A percentile compares a stretch with the other conserved stretches of the same genome.
Evolutionary conservation across 2,888 invertebrate species (phyloP).

Genomic region (Automeris io): DNA sequence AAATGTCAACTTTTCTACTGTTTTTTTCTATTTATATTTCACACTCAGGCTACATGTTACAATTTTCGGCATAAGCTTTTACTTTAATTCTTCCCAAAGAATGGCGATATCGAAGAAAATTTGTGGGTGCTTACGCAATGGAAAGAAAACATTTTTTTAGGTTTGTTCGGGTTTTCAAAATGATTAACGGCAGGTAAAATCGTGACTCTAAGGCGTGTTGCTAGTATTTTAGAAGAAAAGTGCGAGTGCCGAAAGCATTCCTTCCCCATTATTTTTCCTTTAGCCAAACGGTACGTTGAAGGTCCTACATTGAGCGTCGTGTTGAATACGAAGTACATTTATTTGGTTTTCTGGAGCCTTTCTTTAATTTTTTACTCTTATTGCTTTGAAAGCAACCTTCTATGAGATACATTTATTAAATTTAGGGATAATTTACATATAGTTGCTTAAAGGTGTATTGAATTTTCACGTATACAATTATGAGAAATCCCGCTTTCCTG

Average conservation of each 20-base stretch:
- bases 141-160: background rate
- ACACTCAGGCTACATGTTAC: too few relatives aligned
- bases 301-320: background rate
- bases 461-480: too few relatives aligned
- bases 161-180: background rate
- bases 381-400: too few relatives aligned
- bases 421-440: too few relatives aligned
- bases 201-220: background rate
- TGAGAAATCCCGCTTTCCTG: too few relatives aligned
- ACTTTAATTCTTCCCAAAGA: background rate
- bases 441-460: too few relatives aligned
- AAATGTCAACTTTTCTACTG: too few relatives aligned
- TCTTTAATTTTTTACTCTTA: too few relatives aligned
- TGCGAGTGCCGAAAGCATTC: background rate
- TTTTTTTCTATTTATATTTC: too few relatives aligned
- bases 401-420: too few relatives aligned
- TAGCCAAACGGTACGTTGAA: background rate
- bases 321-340: background rate
- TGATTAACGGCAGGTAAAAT: background rate
- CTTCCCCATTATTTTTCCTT: background rate
- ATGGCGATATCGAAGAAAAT: slow-evolving; percentile 8
- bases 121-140: slow-evolving; percentile 2
- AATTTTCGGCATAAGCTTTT: too few relatives aligned
- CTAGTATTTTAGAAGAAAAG: background rate
- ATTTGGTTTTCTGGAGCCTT: too few relatives aligned